Evolutionary conservation across 2,797 vertebrate species (phyloP), one percentile per base, ranked within the genome.

Genomic region (Tauraco hartlaubi): DNA sequence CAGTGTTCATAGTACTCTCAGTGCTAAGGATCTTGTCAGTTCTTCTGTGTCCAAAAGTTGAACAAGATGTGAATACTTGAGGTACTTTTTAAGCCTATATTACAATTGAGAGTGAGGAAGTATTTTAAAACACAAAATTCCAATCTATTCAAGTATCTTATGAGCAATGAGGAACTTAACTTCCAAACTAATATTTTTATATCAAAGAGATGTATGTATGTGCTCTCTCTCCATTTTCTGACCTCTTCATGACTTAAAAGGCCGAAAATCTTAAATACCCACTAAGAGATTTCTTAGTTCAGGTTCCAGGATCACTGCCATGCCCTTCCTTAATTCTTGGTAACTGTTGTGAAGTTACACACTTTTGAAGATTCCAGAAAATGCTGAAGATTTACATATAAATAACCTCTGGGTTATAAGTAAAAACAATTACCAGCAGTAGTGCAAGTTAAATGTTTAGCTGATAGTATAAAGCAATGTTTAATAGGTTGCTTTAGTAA

Each of bases 401-500:
- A 71, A 83, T 71, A 71, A 67, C 12, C 39, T 71, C 31, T 85
- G 19, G 7, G 4, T 71, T 88, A 59, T 49, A 74, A 88, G 19
- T 55, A 55, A 79, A 87, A 87, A 35, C 12, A 58, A 59, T 51
- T 95, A 88, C 8, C 35, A 88, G 6, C 6, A 78, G 10, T 28
- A 68, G 12, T 14, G 14, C 4, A 63, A 71, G 35, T 26, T 80
- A 37, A 37, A 58, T 46, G 5, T 25, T 77, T 71, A 48, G 15
- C 14, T 77, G 61, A 72, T 43, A 59, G 7, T 17, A 48, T n/a
- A 90, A 83, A 74, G 16, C 8, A 67, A 46, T 35, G 6, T 68
- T 88, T 85, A 74, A 56, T 46, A 79, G 13, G 25, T 90, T 88
- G 16, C 61, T 84, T 22, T 63, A 52, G 56, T 74, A 88, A 77